Evolutionary conservation across 1,140 invertebrate genomes (phyloP).

Genomic region (Whitmania pigra): DNA sequence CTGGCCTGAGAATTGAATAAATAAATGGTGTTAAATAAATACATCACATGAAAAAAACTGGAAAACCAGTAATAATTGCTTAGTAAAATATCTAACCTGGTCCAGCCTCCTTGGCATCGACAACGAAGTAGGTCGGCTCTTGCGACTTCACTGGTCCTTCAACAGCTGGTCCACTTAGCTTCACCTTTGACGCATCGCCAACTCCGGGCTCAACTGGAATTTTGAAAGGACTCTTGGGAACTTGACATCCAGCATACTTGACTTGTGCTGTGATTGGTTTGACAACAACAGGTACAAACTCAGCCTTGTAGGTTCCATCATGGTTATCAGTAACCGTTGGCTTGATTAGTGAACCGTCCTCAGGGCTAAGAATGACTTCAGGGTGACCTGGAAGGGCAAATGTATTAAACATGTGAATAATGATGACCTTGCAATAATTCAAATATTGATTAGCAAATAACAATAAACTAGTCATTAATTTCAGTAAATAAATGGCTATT

Average conservation of each 20-base stretch:
- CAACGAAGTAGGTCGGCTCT: constrained; percentile 26
- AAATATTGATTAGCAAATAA: not conserved
- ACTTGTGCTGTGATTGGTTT: constrained; percentile 12
- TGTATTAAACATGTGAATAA: not conserved
- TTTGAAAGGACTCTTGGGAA: constrained; percentile 17
- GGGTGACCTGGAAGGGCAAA: constrained; percentile 4
- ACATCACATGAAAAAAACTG: too few species aligned
- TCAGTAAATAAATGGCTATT: not conserved
- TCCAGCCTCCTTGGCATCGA: constrained; percentile 27
- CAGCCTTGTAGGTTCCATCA: constrained; percentile 5
- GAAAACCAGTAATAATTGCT: not conserved
- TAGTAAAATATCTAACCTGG: constrained; percentile 5
- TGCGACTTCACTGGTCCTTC: constrained; percentile 25
- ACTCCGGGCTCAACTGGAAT: constrained; percentile 10
- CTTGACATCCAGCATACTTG: not conserved
- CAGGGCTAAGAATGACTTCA: not conserved
- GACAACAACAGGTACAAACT: constrained; percentile 6
- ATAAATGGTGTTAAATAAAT: not conserved
- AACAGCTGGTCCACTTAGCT: constrained; percentile 42
- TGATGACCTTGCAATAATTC: not conserved
- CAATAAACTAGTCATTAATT: not conserved
- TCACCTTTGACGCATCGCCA: constrained; percentile 28
- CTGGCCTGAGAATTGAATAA: not conserved
- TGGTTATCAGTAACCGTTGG: not conserved
- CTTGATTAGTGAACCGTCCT: not conserved